Percentiles rank a stretch among this genome's conserved stretches.
phyloP scores from a whole-genome alignment of 2,113 vertebrate species.

The Aegithalos caudatus region DNA sequence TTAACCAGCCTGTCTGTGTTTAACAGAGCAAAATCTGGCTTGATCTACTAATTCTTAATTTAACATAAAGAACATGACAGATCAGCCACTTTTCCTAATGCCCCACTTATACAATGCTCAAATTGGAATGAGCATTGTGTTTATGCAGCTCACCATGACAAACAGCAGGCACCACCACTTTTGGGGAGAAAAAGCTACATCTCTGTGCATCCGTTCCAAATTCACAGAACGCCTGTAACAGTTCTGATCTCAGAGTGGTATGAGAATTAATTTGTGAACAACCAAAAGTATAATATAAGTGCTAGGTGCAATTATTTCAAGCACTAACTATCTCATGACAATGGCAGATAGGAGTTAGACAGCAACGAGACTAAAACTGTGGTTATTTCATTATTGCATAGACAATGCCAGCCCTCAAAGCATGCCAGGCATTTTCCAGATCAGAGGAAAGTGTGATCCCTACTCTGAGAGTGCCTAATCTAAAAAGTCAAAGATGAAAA shows the following conservation, averaged over 20 bases:
- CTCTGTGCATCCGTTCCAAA: not conserved
- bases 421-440: conserved; percentile 44
- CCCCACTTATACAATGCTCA: not conserved
- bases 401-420: conserved; percentile 22
- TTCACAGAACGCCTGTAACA: not conserved
- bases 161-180: not conserved
- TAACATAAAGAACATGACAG: not conserved
- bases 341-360: not conserved
- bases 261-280: conserved; percentile 3
- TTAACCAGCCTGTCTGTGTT: not conserved
- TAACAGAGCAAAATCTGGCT: not conserved
- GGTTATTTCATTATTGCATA: not conserved
- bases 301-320: conserved; percentile 21
- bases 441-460: conserved; percentile 46
- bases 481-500: conserved; percentile 60
- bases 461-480: conserved; percentile 26
- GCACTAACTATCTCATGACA: not conserved
- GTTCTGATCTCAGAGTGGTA: not conserved
- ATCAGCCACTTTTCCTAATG: not conserved
- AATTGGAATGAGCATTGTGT: not conserved
- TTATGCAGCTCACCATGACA: not conserved
- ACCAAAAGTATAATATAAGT: not conserved
- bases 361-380: not conserved
- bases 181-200: not conserved
- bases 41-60: not conserved